Percentiles rank a stretch among this genome's conserved stretches.
Conservation (phyloP, 2,888 invertebrate genomes). For the Notocelia uddmanniana region DNA sequence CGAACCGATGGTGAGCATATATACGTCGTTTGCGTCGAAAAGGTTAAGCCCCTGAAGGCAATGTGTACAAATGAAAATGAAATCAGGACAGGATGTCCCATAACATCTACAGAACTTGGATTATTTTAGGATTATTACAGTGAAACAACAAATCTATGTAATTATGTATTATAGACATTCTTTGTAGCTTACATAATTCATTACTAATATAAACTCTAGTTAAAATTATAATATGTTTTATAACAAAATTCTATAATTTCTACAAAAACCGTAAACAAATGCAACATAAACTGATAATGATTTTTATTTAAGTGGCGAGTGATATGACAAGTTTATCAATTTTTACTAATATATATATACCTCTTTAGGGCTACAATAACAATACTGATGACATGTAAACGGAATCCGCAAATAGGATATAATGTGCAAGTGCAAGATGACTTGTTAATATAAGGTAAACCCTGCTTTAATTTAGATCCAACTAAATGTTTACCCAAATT, state of each 20-base stretch:
- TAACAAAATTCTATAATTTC: slow-evolving; percentile 68
- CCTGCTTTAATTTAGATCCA: slow-evolving; percentile 64
- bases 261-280: slow-evolving; percentile 72
- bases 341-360: slow-evolving; percentile 56
- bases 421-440: slow-evolving; percentile 62
- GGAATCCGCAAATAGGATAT: slow-evolving; percentile 48
- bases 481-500: slow-evolving; percentile 56
- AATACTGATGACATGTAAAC: slow-evolving; percentile 49
- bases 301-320: slow-evolving; percentile 84
- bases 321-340: slow-evolving; percentile 84
- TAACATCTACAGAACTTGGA: not conserved
- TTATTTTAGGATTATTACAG: slow-evolving; percentile 50
- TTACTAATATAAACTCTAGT: slow-evolving; percentile 78
- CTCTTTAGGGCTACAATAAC: slow-evolving; percentile 57
- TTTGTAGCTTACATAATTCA: slow-evolving; percentile 84
- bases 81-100: not conserved
- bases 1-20: too few relatives aligned
- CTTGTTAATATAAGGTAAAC: slow-evolving; percentile 61
- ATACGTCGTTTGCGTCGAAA: too few relatives aligned
- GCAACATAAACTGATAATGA: slow-evolving; percentile 66
- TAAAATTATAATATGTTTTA: slow-evolving; percentile 68
- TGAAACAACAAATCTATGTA: slow-evolving; percentile 76
- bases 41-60: too few relatives aligned
- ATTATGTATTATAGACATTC: slow-evolving; percentile 85
- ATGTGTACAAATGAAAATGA: not conserved